phyloP scores from a whole-genome alignment of 2,888 invertebrate genomes.

The Ophonus ardosiacus region DNA sequence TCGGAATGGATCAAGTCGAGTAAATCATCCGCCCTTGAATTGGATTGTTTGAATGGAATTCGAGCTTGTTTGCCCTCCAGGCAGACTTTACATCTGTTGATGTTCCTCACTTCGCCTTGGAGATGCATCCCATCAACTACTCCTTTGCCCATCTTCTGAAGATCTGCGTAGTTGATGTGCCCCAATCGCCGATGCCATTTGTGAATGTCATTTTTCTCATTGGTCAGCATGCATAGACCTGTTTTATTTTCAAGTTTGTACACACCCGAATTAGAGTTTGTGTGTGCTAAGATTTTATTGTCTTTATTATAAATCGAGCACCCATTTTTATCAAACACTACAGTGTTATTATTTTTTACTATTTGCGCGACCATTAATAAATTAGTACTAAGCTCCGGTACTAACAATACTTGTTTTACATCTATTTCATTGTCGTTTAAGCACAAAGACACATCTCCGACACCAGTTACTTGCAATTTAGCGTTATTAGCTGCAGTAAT shows the following conservation, averaged over 20 bases:
- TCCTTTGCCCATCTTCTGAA: conserved; percentile 49
- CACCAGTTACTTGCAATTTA: conserved; percentile 6
- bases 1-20: conserved; percentile 72
- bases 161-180: conserved; percentile 61
- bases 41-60: conserved; percentile 65
- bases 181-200: conserved; percentile 64
- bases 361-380: conserved; percentile 49
- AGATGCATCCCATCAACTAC: conserved; percentile 41
- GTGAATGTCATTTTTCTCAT: conserved; percentile 34
- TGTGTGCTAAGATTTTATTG: conserved; percentile 6
- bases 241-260: conserved; percentile 27
- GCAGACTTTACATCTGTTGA: conserved; percentile 63
- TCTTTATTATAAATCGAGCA: conserved; percentile 40
- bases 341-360: conserved; percentile 46
- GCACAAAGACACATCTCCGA: not conserved
- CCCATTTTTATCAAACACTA: conserved; percentile 44
- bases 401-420: conserved; percentile 51
- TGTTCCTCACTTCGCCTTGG: not conserved
- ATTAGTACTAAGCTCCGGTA: conserved; percentile 44
- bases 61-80: conserved; percentile 68
- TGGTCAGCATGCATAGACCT: conserved; percentile 40
- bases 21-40: conserved; percentile 65
- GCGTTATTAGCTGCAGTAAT: not conserved
- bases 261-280: conserved; percentile 24
- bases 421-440: conserved; percentile 46